These are phyloP conservation scores for pig (Sus scrofa) DNA, from an alignment of 2,113 vertebrate species.

Conservation along the genomic window T2T-Sscrofa CM000830.6:75508001-75508500, in stretches of 20 bases:
- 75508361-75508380: background rate
- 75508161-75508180: background rate
- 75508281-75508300: background rate
- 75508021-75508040: background rate
- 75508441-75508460: background rate
- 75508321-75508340: background rate
- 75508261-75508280: background rate
- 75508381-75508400: background rate
- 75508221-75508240: background rate
- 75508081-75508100: background rate
- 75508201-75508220: background rate
- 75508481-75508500: background rate
- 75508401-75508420: background rate
- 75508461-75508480: background rate
- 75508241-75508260: background rate
- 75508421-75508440: background rate
- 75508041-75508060: background rate
- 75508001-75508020: background rate
- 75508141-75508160: background rate
- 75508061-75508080: background rate
- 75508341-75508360: background rate
- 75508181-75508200: background rate
- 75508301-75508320: background rate
- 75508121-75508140: background rate
- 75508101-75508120: background rate